Evolutionary conservation across 2,888 invertebrate species (phyloP).

Genomic region (Ganaspis brasiliensis): DNA sequence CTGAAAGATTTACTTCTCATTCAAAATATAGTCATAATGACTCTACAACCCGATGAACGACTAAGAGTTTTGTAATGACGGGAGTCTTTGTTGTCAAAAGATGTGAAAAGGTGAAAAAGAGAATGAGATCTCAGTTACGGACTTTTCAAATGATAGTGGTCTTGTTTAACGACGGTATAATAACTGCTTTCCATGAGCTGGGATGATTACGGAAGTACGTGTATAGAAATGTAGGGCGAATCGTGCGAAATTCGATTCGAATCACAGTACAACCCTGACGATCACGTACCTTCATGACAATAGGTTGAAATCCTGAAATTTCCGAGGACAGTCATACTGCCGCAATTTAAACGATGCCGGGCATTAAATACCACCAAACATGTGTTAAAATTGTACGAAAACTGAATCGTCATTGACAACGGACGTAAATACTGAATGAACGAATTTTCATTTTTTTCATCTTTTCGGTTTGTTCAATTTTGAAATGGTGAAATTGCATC

Average conservation of each 20-base stretch:
- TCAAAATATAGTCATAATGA: neutral
- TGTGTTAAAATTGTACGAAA: neutral
- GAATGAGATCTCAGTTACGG: constrained; percentile 5
- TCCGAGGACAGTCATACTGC: constrained; percentile 17
- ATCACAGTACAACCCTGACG: constrained; percentile 37
- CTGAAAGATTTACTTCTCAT: neutral
- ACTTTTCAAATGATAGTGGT: constrained; percentile 1
- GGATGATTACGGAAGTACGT: constrained; percentile 45
- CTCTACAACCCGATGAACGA: neutral
- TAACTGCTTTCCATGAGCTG: constrained; percentile 49
- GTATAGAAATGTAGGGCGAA: constrained; percentile 33
- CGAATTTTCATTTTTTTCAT: too few relatives aligned
- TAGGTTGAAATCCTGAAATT: constrained; percentile 26
- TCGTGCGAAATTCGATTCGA: constrained; percentile 30
- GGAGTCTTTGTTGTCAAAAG: constrained; percentile 6
- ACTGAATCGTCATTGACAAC: too few relatives aligned
- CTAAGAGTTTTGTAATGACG: constrained; percentile 20
- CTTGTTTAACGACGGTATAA: constrained; percentile 54
- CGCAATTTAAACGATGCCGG: neutral
- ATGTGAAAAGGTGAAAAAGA: neutral
- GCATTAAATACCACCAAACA: constrained; percentile 12
- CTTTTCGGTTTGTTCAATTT: too few relatives aligned
- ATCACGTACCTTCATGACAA: constrained; percentile 36
- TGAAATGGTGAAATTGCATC: too few relatives aligned
- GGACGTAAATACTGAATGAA: too few relatives aligned